Evolutionary conservation across 2,113 vertebrate genomes (phyloP).

Genomic region (Formicarius rufipectus): DNA sequence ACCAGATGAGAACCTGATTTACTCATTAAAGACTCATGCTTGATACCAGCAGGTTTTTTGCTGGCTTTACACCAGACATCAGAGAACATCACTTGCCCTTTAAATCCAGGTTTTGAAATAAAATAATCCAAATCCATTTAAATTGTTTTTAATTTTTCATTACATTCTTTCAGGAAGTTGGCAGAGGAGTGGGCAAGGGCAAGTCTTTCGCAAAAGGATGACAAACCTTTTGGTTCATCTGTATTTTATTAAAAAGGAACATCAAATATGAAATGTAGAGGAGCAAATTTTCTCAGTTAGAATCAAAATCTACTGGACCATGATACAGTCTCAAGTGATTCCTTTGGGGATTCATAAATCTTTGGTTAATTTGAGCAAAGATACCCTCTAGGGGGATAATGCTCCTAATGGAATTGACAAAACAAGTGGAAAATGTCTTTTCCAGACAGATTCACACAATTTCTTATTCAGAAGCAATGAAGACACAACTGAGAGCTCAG

Average conservation of each 20-base stretch:
- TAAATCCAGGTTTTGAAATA: neutral
- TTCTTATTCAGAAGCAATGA: neutral
- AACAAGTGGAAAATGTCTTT: neutral
- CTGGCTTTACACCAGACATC: neutral
- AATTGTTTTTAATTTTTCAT: neutral
- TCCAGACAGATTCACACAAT: neutral
- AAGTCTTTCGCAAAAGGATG: neutral
- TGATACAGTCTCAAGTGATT: neutral
- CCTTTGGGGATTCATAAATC: neutral
- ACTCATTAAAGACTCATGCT: neutral
- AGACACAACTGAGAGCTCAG: neutral
- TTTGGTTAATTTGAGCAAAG: neutral
- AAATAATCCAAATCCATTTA: neutral
- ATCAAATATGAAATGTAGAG: neutral
- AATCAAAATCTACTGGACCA: neutral
- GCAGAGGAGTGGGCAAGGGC: fast-evolving
- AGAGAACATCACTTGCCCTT: neutral
- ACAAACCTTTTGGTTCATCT: neutral
- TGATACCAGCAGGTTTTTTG: neutral
- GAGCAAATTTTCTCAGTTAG: neutral
- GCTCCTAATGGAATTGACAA: neutral
- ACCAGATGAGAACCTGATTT: neutral
- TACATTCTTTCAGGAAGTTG: neutral
- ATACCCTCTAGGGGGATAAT: neutral
- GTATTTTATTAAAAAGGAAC: neutral